Base-by-base conservation (phyloP, 2,888 invertebrate species). In the Chalcis sispes region DNA sequence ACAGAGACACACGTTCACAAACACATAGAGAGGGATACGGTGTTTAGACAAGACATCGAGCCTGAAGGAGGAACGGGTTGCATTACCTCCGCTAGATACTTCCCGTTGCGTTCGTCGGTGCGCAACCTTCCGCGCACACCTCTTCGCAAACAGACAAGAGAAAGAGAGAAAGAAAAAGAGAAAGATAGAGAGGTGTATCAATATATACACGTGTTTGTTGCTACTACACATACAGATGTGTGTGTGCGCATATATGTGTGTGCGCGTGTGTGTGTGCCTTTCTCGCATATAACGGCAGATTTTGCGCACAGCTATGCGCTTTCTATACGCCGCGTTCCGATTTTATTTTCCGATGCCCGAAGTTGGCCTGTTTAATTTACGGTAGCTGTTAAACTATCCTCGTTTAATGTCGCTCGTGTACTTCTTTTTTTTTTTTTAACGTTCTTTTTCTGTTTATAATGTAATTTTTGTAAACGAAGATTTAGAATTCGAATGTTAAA, bases 251-350 rank as follows among this genome's bases (percentile, higher is more conserved):
- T 42, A 4, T 42, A 42, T 42, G 15, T 13, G 15, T 13, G 13
- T 15, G 32, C 32, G 8, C 42, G 8, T 8, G 48, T 48, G 18
- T 48, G 18, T 18, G 18, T 20, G 48, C 18, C 48, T 48, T 20
- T 48, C 48, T 48, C 20, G n/a, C 2, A 40, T 59, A 18, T 66
- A 73, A 66, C 73, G 66, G 73, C 61, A 66, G 59, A 73, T 74
- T 67, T 67, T 54, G 54, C 54, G 52, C 73, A 32, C 5, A 72
- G 72, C 72, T 72, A 66, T 67, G 67, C 67, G 50, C 48, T 72
- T 48, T 65, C 48, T 48, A 72, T 72, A n/a, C 58, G 58, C 48
- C 59, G 40, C 59, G 29, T 56, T 65, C 25, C 20, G 48, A 36
- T 50, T 72, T 20, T 66, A 50, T 27, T 66, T 56, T 1, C n/a